These are phyloP conservation scores for Autographa pulchrina DNA, from an alignment of 2,888 invertebrate genomes.

Conservation along the genomic window DNA sequence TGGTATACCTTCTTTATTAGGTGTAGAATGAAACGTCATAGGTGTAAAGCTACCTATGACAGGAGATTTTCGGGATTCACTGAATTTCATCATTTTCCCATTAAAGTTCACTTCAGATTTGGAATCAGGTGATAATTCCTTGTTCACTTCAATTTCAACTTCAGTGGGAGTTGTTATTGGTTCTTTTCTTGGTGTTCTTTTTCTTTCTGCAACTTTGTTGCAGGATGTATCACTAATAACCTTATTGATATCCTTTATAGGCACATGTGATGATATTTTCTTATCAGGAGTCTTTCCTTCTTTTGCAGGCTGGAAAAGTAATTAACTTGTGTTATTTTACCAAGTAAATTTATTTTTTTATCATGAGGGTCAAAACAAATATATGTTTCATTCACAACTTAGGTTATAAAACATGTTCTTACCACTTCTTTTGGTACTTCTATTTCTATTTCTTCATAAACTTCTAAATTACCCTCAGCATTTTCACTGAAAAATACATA, in stretches of 20 bases:
- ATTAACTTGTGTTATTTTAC: neutral
- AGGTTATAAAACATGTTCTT: conserved; percentile 46
- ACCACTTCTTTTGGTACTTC: conserved; percentile 84
- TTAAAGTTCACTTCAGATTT: conserved; percentile 79
- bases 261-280: conserved; percentile 72
- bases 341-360: neutral
- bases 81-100: conserved; percentile 81
- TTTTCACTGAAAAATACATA: conserved; percentile 76
- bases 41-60: conserved; percentile 81
- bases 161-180: conserved; percentile 57
- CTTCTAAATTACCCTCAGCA: conserved; percentile 85
- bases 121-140: conserved; percentile 65
- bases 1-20: conserved; percentile 84
- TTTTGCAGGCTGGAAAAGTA: conserved; percentile 77
- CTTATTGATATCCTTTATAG: conserved; percentile 76
- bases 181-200: conserved; percentile 66
- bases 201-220: conserved; percentile 72
- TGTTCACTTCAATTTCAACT: conserved; percentile 64
- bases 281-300: conserved; percentile 69
- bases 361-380: no score
- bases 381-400: neutral
- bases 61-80: conserved; percentile 83
- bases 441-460: conserved; percentile 87
- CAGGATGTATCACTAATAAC: conserved; percentile 69
- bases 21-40: conserved; percentile 85